Conservation (phyloP, 1,140 invertebrate genomes). For the Drosophila cardini region DNA sequence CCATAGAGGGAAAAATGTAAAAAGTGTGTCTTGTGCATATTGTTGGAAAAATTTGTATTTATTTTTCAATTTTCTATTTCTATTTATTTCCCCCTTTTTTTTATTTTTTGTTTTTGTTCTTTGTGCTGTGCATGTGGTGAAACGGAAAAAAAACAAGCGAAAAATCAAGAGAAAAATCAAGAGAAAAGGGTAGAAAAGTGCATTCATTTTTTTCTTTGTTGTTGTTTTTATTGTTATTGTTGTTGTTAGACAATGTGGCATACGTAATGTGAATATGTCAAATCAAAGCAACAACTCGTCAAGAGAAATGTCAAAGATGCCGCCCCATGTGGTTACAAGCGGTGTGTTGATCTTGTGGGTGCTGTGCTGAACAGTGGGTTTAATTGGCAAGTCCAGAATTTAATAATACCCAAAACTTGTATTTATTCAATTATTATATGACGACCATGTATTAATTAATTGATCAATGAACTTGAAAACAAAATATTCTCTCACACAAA, state of each 20-base stretch:
- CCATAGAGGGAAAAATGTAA: constrained; percentile 10
- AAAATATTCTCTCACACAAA: constrained; percentile 1
- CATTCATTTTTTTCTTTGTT: constrained; percentile 6
- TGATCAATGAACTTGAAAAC: constrained; percentile 72
- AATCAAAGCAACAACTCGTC: constrained; percentile 34
- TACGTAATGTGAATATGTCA: constrained; percentile 28
- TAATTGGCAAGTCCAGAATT: constrained; percentile 22
- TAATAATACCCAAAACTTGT: constrained; percentile 15
- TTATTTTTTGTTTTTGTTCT: constrained; percentile 8
- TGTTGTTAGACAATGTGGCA: constrained; percentile 5
- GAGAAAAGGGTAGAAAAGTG: constrained; percentile 8
- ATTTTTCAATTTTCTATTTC: neutral
- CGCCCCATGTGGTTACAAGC: neutral
- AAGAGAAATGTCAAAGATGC: constrained; percentile 21
- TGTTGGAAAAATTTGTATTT: constrained; percentile 6
- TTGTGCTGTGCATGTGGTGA: neutral
- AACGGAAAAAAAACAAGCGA: neutral
- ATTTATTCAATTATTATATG: constrained; percentile 19
- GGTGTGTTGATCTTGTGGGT: neutral
- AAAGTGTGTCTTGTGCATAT: constrained; percentile 12
- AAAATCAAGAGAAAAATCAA: constrained; percentile 13
- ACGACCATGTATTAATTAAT: constrained; percentile 56
- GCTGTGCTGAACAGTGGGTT: neutral
- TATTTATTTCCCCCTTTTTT: neutral
- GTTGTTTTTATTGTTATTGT: constrained; percentile 15